Evolutionary conservation across 2,797 vertebrate genomes (phyloP), one percentile per base, ranked within the genome.

Genomic region (Mycteria americana): DNA sequence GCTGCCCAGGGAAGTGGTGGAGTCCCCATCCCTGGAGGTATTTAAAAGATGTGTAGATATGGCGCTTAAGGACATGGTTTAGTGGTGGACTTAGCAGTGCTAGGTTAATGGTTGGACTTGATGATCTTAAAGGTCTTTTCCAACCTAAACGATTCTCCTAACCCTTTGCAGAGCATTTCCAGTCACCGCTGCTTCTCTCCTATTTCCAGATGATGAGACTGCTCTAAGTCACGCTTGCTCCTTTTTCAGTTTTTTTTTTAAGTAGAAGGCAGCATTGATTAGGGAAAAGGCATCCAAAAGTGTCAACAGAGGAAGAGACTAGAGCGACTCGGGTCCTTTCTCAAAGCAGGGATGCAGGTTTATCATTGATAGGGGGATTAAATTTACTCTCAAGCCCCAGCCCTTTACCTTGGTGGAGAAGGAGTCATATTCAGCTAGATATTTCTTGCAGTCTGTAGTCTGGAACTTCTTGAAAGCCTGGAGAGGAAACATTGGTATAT

Each of bases 341-440:
- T 43, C 30, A 25, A 65, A 56, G 72, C 30, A 27, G n/a, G 30
- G 19, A n/a, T 27, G 39, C 8, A 8, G 24, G 31, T 30, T 31
- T 57, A 28, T 41, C 27, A 54, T 12, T 24, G 27, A 27, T 12
- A 12, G 4, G 11, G 18, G 25, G 13, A 35, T 37, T 31, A 46
- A 41, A 37, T 41, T 43, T 16, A n/a, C 8, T 18, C 18, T 33
- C 0, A 2, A 86, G 63, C 8, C 53, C 57, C 51, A 41, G 12
- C 21, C 16, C 33, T 2, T 86, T 74, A 95, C 95, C 92, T 96
- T 95, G 64, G 94, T 92, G 69, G 95, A 96, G 88, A 83, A 96
- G 60, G 95, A 91, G 37, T 96, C 95, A 0, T 89, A 5, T 18
- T 77, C 21, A 10, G 60, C 30, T 8, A 92, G 90, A 6, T 53